phyloP scores from a whole-genome alignment of 2,888 invertebrate species.

The Andrena minutula region DNA sequence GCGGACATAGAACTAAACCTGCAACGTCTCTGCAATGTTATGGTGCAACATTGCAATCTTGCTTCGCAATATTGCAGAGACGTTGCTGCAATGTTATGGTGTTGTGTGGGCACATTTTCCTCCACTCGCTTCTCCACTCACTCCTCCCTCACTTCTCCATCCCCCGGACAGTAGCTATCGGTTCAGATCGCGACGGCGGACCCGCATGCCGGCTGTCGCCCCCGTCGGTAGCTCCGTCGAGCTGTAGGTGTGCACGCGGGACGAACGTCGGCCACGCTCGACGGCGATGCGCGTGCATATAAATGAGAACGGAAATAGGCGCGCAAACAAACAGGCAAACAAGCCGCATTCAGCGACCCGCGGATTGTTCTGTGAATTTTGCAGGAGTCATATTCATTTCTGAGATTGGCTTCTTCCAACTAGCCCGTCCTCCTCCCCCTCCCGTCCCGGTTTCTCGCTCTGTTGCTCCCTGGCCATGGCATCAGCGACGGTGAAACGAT shows the following conservation, averaged over 20 bases:
- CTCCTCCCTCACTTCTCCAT: too few relatives aligned
- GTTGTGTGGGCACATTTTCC: too few relatives aligned
- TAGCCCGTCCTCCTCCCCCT: constrained; percentile 26
- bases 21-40: too few relatives aligned
- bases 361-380: constrained; percentile 78
- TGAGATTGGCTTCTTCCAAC: constrained; percentile 74
- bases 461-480: constrained; percentile 1
- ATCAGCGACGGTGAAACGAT: constrained; percentile 55
- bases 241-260: background rate
- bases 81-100: too few relatives aligned
- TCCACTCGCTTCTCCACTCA: too few relatives aligned
- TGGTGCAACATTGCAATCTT: too few relatives aligned
- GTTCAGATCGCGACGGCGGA: too few relatives aligned
- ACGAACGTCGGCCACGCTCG: constrained; percentile 1
- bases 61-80: too few relatives aligned
- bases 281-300: constrained; percentile 76
- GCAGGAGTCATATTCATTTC: constrained; percentile 76
- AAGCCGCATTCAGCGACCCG: constrained; percentile 72
- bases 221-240: background rate
- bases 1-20: too few relatives aligned
- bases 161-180: too few relatives aligned
- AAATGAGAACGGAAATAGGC: constrained; percentile 80
- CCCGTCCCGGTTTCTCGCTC: constrained; percentile 12
- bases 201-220: background rate
- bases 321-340: constrained; percentile 81